Evolutionary conservation across 2,113 vertebrate species (phyloP).

Genomic region (Epinephelus moara): DNA sequence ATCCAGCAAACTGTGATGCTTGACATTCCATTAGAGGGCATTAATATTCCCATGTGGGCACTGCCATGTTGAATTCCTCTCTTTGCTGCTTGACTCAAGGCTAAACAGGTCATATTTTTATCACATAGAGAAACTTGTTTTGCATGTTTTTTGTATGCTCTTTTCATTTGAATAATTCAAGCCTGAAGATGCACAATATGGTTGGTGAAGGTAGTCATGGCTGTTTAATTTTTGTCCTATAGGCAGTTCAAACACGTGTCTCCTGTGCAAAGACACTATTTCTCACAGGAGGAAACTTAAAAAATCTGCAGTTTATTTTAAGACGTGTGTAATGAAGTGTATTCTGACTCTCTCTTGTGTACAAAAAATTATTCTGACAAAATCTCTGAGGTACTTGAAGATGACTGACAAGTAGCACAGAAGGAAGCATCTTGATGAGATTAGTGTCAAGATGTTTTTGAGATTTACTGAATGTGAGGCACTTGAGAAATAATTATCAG

Average conservation of each 20-base stretch:
- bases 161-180: constrained; percentile 30
- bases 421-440: constrained; percentile 50
- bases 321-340: constrained; percentile 14
- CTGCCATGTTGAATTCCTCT: constrained; percentile 13
- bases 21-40: constrained; percentile 34
- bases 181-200: neutral
- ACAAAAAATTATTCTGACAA: constrained; percentile 29
- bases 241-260: constrained; percentile 16
- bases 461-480: constrained; percentile 35
- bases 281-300: constrained; percentile 5
- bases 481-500: constrained; percentile 55
- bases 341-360: constrained; percentile 12
- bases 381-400: constrained; percentile 40
- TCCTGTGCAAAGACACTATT: neutral
- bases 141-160: neutral
- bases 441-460: constrained; percentile 38
- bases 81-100: neutral
- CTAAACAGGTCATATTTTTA: neutral
- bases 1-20: constrained; percentile 26
- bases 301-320: constrained; percentile 33
- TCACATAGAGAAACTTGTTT: neutral
- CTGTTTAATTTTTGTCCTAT: neutral
- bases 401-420: constrained; percentile 49
- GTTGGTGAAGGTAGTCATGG: neutral
- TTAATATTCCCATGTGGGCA: constrained; percentile 24